A percentile compares a stretch with the other conserved stretches of the same genome.
Evolutionary conservation across 2,113 vertebrate species (phyloP).

Genomic region (Thomomys bottae): DNA sequence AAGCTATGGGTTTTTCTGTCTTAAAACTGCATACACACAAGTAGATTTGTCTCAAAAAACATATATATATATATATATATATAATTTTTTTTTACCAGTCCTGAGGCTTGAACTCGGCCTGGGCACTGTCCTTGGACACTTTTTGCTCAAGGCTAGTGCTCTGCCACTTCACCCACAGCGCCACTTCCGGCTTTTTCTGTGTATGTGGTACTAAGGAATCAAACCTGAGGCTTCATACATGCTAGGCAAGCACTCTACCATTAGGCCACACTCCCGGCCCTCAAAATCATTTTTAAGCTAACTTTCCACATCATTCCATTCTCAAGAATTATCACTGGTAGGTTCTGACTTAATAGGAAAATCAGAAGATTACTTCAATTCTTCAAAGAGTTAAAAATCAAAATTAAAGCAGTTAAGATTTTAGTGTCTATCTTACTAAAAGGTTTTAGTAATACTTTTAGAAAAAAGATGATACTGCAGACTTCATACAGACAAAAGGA

Average conservation of each 20-base stretch:
- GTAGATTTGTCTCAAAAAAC: not conserved
- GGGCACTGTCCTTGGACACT: too few relatives aligned
- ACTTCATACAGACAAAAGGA: not conserved
- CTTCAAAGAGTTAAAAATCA: constrained; percentile 25
- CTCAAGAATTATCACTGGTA: constrained; percentile 29
- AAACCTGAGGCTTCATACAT: too few relatives aligned
- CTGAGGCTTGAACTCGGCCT: too few relatives aligned
- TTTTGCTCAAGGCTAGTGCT: too few relatives aligned
- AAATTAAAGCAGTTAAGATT: not conserved
- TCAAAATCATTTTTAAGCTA: not conserved
- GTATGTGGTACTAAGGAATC: too few relatives aligned
- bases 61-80: too few relatives aligned
- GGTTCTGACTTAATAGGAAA: not conserved
- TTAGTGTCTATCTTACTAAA: not conserved
- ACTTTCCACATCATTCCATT: constrained; percentile 1
- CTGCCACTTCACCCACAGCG: too few relatives aligned
- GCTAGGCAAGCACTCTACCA: too few relatives aligned
- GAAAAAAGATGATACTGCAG: not conserved
- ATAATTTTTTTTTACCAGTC: too few relatives aligned
- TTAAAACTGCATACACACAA: not conserved
- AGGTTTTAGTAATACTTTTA: not conserved
- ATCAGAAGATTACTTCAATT: not conserved
- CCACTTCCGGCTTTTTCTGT: too few relatives aligned
- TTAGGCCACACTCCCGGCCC: too few relatives aligned
- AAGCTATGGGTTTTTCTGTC: not conserved